phyloP scores from a whole-genome alignment of 1,140 invertebrate genomes.

The Teleopsis dalmanni region DNA sequence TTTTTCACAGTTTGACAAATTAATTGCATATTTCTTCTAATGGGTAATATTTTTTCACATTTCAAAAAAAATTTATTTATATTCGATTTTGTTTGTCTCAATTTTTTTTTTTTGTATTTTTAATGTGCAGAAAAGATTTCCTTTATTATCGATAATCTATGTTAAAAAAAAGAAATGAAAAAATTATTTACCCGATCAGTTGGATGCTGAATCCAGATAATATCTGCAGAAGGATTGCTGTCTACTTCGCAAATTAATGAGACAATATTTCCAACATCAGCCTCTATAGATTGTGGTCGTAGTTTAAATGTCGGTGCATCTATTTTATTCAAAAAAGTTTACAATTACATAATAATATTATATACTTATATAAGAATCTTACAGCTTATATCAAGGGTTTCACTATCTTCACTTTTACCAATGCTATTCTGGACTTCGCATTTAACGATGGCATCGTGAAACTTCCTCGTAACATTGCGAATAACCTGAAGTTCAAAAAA shows the following conservation, averaged over 20 bases:
- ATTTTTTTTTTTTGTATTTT: neutral
- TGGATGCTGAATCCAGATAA: slow-evolving; percentile 67
- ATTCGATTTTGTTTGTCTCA: no score
- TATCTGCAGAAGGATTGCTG: slow-evolving; percentile 67
- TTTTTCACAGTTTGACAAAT: no score
- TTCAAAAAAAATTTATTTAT: no score
- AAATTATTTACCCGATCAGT: slow-evolving; percentile 49
- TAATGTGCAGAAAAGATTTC: no score
- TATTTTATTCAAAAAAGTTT: slow-evolving; percentile 12
- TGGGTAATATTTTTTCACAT: no score
- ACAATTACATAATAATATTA: neutral
- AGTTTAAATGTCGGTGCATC: slow-evolving; percentile 58
- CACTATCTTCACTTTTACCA: slow-evolving; percentile 66
- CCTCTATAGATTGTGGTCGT: slow-evolving; percentile 58
- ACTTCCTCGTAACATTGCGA: slow-evolving; percentile 58
- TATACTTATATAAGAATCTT: slow-evolving; percentile 45
- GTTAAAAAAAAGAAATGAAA: slow-evolving; percentile 11
- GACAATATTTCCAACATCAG: slow-evolving; percentile 58
- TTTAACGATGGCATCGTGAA: slow-evolving; percentile 67
- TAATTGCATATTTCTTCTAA: no score
- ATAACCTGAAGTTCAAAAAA: slow-evolving; percentile 46
- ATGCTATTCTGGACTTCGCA: slow-evolving; percentile 75
- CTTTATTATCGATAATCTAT: no score
- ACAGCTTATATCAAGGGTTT: slow-evolving; percentile 69
- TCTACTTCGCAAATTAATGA: slow-evolving; percentile 71